A percentile compares a stretch with the other conserved stretches of the same genome.
These are phyloP conservation scores for Chaenocephalus aceratus DNA, from an alignment of 2,113 vertebrate species.

Conservation along the genomic window DNA sequence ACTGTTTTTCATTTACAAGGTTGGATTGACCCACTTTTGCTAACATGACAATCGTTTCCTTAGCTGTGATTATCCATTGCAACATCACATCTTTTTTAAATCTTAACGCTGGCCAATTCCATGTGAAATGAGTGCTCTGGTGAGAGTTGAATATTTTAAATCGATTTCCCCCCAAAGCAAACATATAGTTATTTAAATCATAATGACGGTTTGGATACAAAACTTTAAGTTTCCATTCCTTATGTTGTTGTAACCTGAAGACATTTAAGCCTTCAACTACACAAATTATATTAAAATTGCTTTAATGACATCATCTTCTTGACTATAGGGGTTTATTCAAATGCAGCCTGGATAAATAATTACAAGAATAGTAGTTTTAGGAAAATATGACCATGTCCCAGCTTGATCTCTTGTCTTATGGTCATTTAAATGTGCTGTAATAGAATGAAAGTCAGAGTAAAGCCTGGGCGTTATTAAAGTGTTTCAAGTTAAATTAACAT, in stretches of 20 bases:
- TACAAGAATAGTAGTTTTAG: background rate
- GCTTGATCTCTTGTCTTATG: background rate
- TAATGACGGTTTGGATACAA: slow-evolving; percentile 33
- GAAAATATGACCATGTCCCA: background rate
- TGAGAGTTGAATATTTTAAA: slow-evolving; percentile 13
- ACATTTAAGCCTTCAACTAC: slow-evolving; percentile 9
- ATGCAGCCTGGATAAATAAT: slow-evolving; percentile 1
- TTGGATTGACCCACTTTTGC: background rate
- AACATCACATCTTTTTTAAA: slow-evolving; percentile 31
- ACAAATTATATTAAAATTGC: slow-evolving; percentile 26
- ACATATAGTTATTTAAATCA: slow-evolving; percentile 19
- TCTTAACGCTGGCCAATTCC: slow-evolving; percentile 14
- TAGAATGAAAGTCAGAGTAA: too few relatives aligned
- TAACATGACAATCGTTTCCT: background rate
- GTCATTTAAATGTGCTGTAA: background rate
- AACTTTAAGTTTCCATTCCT: slow-evolving; percentile 8
- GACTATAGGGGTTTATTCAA: slow-evolving; percentile 19
- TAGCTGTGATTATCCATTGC: slow-evolving; percentile 10
- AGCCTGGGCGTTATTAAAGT: background rate
- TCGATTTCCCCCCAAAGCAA: slow-evolving; percentile 25
- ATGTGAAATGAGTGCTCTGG: background rate
- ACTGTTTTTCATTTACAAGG: slow-evolving; percentile 28
- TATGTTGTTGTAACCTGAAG: slow-evolving; percentile 23
- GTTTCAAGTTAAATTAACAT: background rate
- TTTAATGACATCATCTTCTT: slow-evolving; percentile 11